A percentile compares a stretch with the other conserved stretches of the same genome.
phyloP scores from a whole-genome alignment of 1,140 invertebrate species.

The Drosophila sturtevanti region DNA sequence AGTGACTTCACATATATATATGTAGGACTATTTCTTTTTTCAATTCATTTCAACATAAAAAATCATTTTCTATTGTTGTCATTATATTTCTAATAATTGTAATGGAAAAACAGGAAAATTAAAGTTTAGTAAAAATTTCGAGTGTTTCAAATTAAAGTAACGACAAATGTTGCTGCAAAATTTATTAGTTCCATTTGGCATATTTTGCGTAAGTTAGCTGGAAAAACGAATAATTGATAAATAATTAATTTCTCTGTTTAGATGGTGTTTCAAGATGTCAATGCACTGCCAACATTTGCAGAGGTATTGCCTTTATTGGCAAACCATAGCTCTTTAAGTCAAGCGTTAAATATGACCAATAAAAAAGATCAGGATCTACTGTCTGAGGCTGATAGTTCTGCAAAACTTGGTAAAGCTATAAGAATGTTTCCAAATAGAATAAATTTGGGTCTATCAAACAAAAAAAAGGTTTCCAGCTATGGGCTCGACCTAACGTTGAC shows the following conservation, averaged over 20 bases:
- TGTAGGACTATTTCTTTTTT: neutral
- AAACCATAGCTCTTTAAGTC: no score
- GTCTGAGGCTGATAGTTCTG: neutral
- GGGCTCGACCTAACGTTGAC: neutral
- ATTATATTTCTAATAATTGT: neutral
- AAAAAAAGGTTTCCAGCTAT: neutral
- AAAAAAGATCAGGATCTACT: neutral
- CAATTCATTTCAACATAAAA: neutral
- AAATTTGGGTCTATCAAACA: neutral
- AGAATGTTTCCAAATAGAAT: neutral
- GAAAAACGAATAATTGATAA: neutral
- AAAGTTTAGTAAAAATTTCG: neutral
- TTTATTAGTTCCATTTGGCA: neutral
- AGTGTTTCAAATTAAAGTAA: neutral
- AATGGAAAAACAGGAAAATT: neutral
- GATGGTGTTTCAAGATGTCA: neutral
- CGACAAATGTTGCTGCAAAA: neutral
- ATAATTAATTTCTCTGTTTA: neutral
- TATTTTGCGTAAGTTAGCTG: neutral
- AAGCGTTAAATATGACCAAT: no score
- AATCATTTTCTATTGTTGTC: neutral
- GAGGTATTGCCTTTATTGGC: no score
- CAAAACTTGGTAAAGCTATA: neutral
- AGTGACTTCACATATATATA: neutral
- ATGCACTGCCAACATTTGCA: neutral